Conservation (phyloP, 23 tunicate genomes). For the Corella eumyota region DNA sequence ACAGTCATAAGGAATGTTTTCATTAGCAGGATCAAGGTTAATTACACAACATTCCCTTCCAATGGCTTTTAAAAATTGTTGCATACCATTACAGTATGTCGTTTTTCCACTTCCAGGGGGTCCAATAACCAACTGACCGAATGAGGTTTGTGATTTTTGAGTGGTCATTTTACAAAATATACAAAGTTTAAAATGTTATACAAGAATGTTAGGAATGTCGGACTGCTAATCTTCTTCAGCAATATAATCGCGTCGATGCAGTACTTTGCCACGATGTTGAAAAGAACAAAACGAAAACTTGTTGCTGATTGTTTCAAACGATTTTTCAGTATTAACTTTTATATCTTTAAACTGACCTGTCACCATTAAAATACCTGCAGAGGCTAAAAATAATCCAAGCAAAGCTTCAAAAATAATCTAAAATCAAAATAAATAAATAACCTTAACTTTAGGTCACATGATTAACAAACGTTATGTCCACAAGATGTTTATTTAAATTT, state of each 20-base stretch:
- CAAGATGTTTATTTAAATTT: background rate
- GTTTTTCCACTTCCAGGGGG: constrained; percentile 99
- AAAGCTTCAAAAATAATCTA: constrained; percentile 69
- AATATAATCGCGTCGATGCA: no score
- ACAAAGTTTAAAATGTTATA: no score
- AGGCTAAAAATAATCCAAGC: constrained; percentile 49
- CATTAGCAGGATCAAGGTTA: constrained; percentile 96
- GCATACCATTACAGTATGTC: constrained; percentile 90
- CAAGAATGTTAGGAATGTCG: no score
- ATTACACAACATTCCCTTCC: constrained; percentile 73
- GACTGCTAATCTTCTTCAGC: no score
- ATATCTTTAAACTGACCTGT: constrained; percentile 85
- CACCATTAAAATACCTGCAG: constrained; percentile 61
- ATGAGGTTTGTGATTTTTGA: constrained; percentile 19
- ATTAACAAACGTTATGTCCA: background rate
- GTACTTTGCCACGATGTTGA: constrained; percentile 79
- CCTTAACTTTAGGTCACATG: background rate
- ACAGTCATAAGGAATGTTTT: constrained; percentile 72
- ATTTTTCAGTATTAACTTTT: constrained; percentile 77
- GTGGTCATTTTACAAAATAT: background rate
- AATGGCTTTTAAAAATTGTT: constrained; percentile 69
- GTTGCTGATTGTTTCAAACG: constrained; percentile 70
- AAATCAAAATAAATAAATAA: constrained; percentile 1
- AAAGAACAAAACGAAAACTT: constrained; percentile 65
- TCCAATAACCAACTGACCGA: constrained; percentile 94